Evolutionary conservation across 92 coral and sea anemone species (phyloP).

Genomic region (Porites lobata): DNA sequence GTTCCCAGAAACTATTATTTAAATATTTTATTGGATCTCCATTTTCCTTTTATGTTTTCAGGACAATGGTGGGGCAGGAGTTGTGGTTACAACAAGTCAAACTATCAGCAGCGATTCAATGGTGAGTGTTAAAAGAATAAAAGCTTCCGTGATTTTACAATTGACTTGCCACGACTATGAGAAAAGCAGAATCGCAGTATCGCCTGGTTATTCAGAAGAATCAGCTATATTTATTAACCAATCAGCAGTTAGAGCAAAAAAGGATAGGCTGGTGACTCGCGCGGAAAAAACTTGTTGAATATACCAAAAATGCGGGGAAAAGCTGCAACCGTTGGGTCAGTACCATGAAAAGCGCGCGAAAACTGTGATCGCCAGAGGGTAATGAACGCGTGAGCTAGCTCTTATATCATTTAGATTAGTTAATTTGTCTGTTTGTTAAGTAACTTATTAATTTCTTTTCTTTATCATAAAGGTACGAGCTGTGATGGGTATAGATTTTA

Average conservation of each 20-base stretch:
- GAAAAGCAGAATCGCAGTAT: neutral
- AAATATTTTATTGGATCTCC: too few relatives aligned
- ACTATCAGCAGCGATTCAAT: slow-evolving; percentile 92
- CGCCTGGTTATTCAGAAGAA: too few relatives aligned
- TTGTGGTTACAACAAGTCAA: slow-evolving; percentile 90
- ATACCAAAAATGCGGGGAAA: neutral
- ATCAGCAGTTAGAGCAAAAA: too few relatives aligned
- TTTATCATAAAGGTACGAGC: slow-evolving; percentile 79
- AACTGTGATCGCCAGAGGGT: too few relatives aligned
- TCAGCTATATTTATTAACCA: too few relatives aligned
- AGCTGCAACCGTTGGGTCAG: neutral
- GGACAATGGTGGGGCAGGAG: slow-evolving; percentile 93
- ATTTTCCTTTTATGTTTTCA: neutral
- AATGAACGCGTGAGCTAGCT: too few relatives aligned
- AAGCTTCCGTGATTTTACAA: neutral
- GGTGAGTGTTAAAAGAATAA: slow-evolving; percentile 39
- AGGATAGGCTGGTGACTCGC: neutral
- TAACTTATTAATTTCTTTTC: neutral
- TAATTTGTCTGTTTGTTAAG: too few relatives aligned
- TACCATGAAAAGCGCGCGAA: neutral
- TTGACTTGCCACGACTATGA: neutral
- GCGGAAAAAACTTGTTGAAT: neutral
- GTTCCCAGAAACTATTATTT: too few relatives aligned
- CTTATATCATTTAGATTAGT: too few relatives aligned
- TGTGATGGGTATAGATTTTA: slow-evolving; percentile 93